A percentile compares a stretch with the other conserved stretches of the same genome.
Conservation (phyloP, 1,140 invertebrate genomes). For the Agrilus planipennis region DNA sequence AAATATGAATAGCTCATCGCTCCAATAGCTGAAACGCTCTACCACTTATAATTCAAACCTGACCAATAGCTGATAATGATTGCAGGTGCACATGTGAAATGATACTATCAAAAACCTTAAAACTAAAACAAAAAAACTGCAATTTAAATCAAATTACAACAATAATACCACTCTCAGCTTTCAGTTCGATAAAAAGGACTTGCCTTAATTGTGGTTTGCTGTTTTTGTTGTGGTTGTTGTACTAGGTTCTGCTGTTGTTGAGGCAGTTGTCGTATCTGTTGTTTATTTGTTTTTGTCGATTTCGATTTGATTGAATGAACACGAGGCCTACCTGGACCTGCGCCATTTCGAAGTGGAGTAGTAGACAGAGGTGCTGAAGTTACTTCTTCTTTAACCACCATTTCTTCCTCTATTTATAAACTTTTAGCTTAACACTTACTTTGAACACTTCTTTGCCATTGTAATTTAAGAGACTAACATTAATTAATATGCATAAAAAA, state of each 20-base stretch:
- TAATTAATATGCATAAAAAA: no score
- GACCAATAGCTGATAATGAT: conserved; percentile 13
- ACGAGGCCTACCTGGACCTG: conserved; percentile 27
- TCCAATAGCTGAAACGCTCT: no score
- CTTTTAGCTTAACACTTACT: conserved; percentile 15
- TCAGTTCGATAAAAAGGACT: no score
- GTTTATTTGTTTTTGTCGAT: conserved; percentile 24
- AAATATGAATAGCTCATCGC: no score
- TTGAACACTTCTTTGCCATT: neutral
- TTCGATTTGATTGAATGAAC: conserved; percentile 27
- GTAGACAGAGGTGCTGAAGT: conserved; percentile 4
- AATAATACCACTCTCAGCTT: no score
- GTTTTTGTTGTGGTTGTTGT: no score
- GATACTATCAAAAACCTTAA: no score
- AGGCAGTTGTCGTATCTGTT: conserved; percentile 17
- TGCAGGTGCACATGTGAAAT: conserved; percentile 14
- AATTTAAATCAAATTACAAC: no score
- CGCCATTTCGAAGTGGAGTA: conserved; percentile 15
- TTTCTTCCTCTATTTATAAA: conserved; percentile 26
- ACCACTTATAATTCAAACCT: conserved; percentile 18
- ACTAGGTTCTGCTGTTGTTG: no score
- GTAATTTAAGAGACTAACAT: no score
- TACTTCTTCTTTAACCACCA: conserved; percentile 20
- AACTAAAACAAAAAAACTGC: no score
- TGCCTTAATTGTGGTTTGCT: conserved; percentile 4